A percentile compares a stretch with the other conserved stretches of the same genome.
Evolutionary conservation across 2,113 vertebrate species (phyloP).

Genomic region (Dolichallabes microphthalmus): DNA sequence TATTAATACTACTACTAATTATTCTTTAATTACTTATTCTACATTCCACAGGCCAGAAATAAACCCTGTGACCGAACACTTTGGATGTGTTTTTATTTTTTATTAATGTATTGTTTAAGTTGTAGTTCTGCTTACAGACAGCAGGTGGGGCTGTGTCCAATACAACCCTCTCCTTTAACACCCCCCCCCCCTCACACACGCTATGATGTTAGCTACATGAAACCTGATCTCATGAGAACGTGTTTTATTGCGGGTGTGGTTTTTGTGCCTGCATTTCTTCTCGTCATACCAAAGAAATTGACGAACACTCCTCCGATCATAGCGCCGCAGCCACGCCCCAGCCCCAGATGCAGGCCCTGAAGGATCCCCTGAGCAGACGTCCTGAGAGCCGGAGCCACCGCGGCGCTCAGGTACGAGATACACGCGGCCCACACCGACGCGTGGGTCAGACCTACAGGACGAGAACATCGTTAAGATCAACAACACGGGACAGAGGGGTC

Average conservation of each 20-base stretch:
- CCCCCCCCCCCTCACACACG: not conserved
- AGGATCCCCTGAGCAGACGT: slow-evolving; percentile 96
- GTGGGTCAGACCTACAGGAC: slow-evolving; percentile 83
- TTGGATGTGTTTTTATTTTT: not conserved
- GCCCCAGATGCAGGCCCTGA: slow-evolving; percentile 91
- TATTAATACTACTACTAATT: not conserved
- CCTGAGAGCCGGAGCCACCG: slow-evolving; percentile 86
- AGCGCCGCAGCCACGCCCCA: slow-evolving; percentile 93
- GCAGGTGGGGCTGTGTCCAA: not conserved
- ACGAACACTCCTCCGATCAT: slow-evolving; percentile 94
- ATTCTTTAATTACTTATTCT: too few species aligned
- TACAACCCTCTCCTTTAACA: not conserved
- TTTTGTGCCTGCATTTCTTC: not conserved
- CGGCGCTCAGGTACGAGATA: slow-evolving; percentile 94
- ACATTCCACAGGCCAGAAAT: not conserved
- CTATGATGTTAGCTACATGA: not conserved
- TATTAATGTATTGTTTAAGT: not conserved
- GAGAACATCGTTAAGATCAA: not conserved
- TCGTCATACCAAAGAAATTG: slow-evolving; percentile 86
- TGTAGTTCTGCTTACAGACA: not conserved
- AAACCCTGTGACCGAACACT: not conserved
- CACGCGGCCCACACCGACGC: slow-evolving; percentile 96
- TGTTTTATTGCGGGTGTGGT: not conserved
- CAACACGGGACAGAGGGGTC: too few species aligned
- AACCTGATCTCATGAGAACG: not conserved